Conservation (phyloP, 2,888 invertebrate genomes). For the Coremacera marginata region DNA sequence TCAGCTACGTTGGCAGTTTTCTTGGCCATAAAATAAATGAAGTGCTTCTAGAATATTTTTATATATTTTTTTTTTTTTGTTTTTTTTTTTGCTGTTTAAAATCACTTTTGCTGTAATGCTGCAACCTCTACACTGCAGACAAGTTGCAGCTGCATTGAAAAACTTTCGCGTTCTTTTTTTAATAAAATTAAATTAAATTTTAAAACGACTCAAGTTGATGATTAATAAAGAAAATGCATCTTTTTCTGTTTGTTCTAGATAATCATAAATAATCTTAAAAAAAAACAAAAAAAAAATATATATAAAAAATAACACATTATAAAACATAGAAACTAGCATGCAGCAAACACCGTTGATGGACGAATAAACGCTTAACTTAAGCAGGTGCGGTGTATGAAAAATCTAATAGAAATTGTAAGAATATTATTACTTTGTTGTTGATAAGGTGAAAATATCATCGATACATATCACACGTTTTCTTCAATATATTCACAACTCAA, state of each 20-base stretch:
- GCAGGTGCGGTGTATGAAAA: neutral
- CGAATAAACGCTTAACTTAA: neutral
- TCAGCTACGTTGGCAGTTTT: constrained; percentile 6
- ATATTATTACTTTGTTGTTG: no score
- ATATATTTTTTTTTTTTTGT: no score
- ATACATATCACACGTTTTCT: no score
- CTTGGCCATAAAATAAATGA: constrained; percentile 19
- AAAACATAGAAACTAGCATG: neutral
- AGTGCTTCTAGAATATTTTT: no score
- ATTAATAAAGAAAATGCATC: constrained; percentile 14
- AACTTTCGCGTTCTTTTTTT: constrained; percentile 19
- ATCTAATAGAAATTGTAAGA: no score
- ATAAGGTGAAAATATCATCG: no score
- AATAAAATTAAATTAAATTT: neutral
- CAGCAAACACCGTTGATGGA: neutral
- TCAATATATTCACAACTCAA: no score
- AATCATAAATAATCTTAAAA: no score
- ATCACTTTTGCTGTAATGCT: neutral
- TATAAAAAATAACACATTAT: neutral
- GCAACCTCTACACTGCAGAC: neutral
- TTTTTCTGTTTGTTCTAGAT: neutral
- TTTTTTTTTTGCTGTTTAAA: neutral
- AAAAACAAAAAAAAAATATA: neutral
- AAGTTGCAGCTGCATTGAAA: neutral
- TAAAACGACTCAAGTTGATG: neutral